phyloP scores from a whole-genome alignment of 2,113 vertebrate genomes.

The Podilymbus podiceps region DNA sequence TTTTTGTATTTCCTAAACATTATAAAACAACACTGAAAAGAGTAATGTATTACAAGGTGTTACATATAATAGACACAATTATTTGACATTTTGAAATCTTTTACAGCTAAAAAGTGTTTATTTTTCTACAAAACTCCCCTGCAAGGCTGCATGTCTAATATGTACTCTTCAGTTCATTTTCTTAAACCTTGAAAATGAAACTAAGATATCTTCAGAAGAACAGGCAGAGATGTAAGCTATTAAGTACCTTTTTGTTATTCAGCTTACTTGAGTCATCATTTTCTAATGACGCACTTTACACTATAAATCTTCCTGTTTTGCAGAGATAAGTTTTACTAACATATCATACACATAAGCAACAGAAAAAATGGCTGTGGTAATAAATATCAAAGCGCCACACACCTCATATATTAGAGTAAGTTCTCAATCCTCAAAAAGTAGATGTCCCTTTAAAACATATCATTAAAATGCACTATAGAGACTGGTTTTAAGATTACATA shows the following conservation, averaged over 20 bases:
- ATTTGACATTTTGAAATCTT: not conserved
- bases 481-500: not conserved
- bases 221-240: constrained; percentile 18
- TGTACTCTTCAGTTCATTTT: not conserved
- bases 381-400: constrained; percentile 12
- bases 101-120: not conserved
- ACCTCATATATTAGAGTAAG: not conserved
- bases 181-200: constrained; percentile 34
- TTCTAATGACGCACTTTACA: not conserved
- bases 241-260: constrained; percentile 17
- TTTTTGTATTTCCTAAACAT: not conserved
- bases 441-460: not conserved
- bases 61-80: not conserved
- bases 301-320: constrained; percentile 32
- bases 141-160: not conserved
- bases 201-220: constrained; percentile 2
- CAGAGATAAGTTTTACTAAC: constrained; percentile 59
- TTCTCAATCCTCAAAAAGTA: not conserved
- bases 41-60: not conserved
- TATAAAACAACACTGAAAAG: not conserved
- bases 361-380: not conserved
- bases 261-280: constrained; percentile 23
- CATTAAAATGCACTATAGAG: not conserved
- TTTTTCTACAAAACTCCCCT: not conserved
- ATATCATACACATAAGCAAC: not conserved